A percentile compares a stretch with the other conserved stretches of the same genome.
phyloP scores from a whole-genome alignment of 2,797 vertebrate species.

The Rhynchonycteris naso region DNA sequence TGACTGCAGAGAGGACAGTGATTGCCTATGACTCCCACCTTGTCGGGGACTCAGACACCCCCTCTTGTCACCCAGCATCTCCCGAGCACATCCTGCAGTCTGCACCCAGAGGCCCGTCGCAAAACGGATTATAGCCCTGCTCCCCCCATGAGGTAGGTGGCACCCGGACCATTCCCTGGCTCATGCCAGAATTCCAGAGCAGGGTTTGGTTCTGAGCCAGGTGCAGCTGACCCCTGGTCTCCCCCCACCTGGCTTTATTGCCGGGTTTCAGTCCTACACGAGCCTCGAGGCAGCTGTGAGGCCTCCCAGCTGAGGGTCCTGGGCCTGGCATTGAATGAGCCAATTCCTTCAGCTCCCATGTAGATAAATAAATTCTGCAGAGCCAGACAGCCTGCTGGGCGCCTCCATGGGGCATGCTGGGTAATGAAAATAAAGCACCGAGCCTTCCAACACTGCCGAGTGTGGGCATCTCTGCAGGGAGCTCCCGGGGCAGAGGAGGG shows the following conservation, averaged over 20 bases:
- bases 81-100: fast-evolving
- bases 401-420: background rate
- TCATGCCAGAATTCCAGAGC: background rate
- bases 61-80: background rate
- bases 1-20: conserved; percentile 55
- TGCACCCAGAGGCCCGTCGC: background rate
- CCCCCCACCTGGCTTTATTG: background rate
- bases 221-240: background rate
- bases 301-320: background rate
- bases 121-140: background rate
- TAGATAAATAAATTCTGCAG: background rate
- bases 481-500: background rate
- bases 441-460: background rate
- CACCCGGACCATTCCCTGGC: background rate
- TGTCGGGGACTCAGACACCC: background rate
- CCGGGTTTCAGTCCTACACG: background rate
- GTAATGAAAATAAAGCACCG: conserved; percentile 31
- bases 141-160: background rate
- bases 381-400: background rate
- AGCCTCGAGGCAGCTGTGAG: background rate
- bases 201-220: background rate
- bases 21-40: background rate
- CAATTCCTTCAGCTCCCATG: background rate
- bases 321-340: background rate
- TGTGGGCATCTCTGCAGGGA: background rate